Base-by-base conservation (phyloP, 2,888 invertebrate genomes). In the Drosophila subquinaria region DNA sequence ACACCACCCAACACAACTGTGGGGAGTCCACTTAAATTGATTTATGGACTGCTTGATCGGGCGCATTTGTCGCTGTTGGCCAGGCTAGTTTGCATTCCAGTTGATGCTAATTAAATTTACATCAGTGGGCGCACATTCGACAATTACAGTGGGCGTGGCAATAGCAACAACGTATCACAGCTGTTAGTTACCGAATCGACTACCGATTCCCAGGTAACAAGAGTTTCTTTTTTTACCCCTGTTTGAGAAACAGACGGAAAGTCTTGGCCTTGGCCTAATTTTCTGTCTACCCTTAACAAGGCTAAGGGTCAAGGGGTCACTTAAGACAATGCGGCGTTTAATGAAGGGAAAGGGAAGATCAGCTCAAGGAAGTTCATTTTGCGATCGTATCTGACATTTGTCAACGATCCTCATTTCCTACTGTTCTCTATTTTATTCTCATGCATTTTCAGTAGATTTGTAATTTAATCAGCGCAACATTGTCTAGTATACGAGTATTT, bases 41-140 rank as follows among this genome's bases (percentile, higher is more conserved):
- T 90, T 92, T 92, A 90, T 90, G 90, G 62, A 65, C 81, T 71
- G 74, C 77, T 82, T 82, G 91, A 91, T 90, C 91, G 90, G 72
- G 70, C 73, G 81, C 88, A 89, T 91, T 91, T 91, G 90, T 84
- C 71, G 67, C 23, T 23, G 23, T 23, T 23, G 82, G 67, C 67
- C 64, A 67, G 50, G 23, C 23, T 27, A 33, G 43, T 27, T 38
- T 51, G 47, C 23, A 43, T n/a, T 55, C 61, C 61, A 69, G 66
- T 70, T 69, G 71, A 42, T 66, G 74, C 67, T 73, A 74, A 87
- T 89, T 83, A 70, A 79, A 83, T 83, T 82, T 89, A 79, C 82
- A 89, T 89, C 83, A 61, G 70, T 83, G 87, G 87, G 83, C 83
- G 82, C 79, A 60, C 47, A 50, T 64, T 66, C 4, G 23, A 20